Evolutionary conservation across 2,888 invertebrate species (phyloP), one percentile per base, ranked within the genome.

Genomic region (Scelioninae gen. 2): DNA sequence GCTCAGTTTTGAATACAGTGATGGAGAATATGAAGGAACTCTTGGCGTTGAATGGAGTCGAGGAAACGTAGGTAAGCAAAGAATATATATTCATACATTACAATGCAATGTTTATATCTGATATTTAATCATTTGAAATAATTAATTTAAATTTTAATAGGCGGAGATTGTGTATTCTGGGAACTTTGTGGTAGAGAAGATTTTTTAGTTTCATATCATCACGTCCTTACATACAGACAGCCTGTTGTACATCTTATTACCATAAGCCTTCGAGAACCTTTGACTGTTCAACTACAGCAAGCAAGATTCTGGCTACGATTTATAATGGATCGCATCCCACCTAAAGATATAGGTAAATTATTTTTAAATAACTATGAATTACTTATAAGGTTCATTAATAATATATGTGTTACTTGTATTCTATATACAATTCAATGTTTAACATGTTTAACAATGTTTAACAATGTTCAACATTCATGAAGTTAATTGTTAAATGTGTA

Each of bases 111-210:
- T 19, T 53, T 22, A 22, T 22, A 22, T 22, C 22, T 5, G 22
- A 22, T 22, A 22, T 5, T 22, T 22, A 22, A 31, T 9, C 1
- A 9, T 9, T 7, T 4, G 7, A n/a, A 31, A 9, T 31, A 9
- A 31, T 9, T 31, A 9, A 9, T 31, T 2, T 31, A 7, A 5
- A 10, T 41, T 55, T 37, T 19, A 31, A 31, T 83, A 85, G 85
- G 85, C 33, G 85, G 87, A 90, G 78, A 91, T 89, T 79, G 87
- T 90, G 80, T 85, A 18, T 85, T 85, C 25, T 93, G 93, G 93
- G 93, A 93, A 82, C 92, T 93, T 81, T 92, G 93, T 41, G 93
- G 94, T 6, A 92, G 92, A 77, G 92, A 92, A 82, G 91, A 90
- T 37, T 94, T 92, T 85, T 88, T 90, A 78, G 87, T 89, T 53